phyloP scores from a whole-genome alignment of 2,888 invertebrate genomes.

The Idaea aversata region DNA sequence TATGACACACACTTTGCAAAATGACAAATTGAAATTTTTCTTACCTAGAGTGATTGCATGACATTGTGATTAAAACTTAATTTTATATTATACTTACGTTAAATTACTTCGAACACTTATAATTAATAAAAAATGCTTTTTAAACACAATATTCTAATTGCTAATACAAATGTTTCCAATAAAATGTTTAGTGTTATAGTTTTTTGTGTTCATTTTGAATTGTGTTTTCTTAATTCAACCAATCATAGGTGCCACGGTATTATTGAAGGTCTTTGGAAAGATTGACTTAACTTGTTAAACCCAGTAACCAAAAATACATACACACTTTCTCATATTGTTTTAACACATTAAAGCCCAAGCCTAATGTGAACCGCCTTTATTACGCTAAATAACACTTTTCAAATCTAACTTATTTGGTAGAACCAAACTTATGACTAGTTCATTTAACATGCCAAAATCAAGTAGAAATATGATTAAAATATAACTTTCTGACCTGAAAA shows the following conservation, averaged over 20 bases:
- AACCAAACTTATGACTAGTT: not conserved
- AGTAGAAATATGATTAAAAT: not conserved
- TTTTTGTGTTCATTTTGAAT: not conserved
- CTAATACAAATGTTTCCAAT: not conserved
- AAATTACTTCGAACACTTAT: not conserved
- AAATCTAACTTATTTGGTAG: not conserved
- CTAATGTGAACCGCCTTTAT: constrained; percentile 12
- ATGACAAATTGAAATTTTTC: not conserved
- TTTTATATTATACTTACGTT: not conserved
- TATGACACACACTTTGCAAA: not conserved
- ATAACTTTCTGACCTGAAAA: not conserved
- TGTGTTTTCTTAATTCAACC: not conserved
- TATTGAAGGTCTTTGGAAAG: not conserved
- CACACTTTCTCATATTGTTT: constrained; percentile 1
- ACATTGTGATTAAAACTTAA: not conserved
- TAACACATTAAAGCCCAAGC: constrained; percentile 1
- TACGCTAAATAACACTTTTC: constrained; percentile 2
- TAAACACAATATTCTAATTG: not conserved
- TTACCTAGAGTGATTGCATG: not conserved
- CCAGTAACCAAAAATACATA: constrained; percentile 1
- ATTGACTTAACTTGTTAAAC: not conserved
- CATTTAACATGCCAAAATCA: not conserved
- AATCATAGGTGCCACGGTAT: not conserved
- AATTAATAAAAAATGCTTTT: not conserved
- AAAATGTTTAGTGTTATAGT: not conserved